A percentile compares a stretch with the other conserved stretches of the same genome.
Evolutionary conservation across 2,888 invertebrate genomes (phyloP).

Genomic region (Plagodis pulveraria): DNA sequence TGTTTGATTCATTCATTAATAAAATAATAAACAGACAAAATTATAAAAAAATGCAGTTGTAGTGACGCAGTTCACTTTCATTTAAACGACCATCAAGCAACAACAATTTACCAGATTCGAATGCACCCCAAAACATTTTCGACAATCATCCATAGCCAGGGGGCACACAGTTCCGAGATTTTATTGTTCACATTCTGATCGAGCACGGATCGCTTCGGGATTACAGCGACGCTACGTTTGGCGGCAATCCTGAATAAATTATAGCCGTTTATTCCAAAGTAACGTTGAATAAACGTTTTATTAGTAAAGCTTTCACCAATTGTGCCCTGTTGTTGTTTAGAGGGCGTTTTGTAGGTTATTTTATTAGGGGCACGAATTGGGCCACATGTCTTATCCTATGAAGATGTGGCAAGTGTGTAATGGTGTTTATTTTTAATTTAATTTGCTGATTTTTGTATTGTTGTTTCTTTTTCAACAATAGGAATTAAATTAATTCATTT

Average conservation of each 20-base stretch:
- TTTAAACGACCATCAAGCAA: background rate
- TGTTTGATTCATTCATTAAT: too few relatives aligned
- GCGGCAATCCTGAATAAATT: constrained; percentile 60
- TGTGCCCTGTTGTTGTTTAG: constrained; percentile 16
- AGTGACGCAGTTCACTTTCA: background rate
- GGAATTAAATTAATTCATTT: too few relatives aligned
- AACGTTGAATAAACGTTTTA: constrained; percentile 17
- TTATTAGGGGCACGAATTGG: background rate
- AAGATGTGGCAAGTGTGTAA: constrained; percentile 31
- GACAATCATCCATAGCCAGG: constrained; percentile 25
- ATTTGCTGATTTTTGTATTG: constrained; percentile 20
- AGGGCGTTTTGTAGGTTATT: constrained; percentile 12
- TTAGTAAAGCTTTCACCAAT: constrained; percentile 13
- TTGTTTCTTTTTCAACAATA: background rate
- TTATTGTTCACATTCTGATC: constrained; percentile 67
- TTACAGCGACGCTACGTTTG: constrained; percentile 46
- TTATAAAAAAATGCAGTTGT: too few relatives aligned
- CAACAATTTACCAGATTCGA: background rate
- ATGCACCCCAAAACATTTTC: constrained; percentile 3
- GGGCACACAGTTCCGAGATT: constrained; percentile 60
- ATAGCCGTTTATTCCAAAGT: constrained; percentile 56
- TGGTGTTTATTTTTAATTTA: constrained; percentile 44
- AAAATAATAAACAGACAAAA: too few relatives aligned
- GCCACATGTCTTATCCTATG: constrained; percentile 9
- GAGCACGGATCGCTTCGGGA: constrained; percentile 53